Evolutionary conservation across 2,797 vertebrate genomes (phyloP), one percentile per base, ranked within the genome.

Genomic region (Manis crassicaudata): DNA sequence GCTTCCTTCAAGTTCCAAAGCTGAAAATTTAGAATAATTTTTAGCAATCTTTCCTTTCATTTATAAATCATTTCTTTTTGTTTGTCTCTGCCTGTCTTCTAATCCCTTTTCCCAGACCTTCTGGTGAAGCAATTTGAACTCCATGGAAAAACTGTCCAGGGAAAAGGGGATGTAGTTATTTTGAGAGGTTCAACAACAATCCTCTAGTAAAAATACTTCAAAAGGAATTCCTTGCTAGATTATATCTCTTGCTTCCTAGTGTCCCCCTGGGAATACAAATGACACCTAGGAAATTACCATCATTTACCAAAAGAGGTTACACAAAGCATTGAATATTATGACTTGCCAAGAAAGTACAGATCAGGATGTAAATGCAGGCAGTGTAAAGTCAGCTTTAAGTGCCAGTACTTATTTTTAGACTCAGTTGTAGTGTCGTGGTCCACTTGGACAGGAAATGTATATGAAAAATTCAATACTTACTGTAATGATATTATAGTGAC

Each of bases 301-400:
- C 79, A 87, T 92, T 93, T 91, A 90, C 76, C 56, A 83, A 95
- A 95, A 92, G 83, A 90, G 72, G 82, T 56, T 82, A 87, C 29
- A 88, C 23, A 63, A 81, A 83, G 46, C 62, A 86, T 90, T 96
- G 79, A 32, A 87, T 90, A 96, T 68, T 81, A 25, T 63, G 82
- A 60, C 32, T 84, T 97, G 21, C 37, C 79, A 88, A 93, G 52
- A 94, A 85, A 94, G 72, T 56, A 72, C 20, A 72, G 32, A 86
- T 56, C 27, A n/a, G 5, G 56, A 17, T 90, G 35, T 90, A 85
- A 97, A 96, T 46, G 35, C 20, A 63, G 80, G 10, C 40, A 32
- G 68, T 54, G 50, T 54, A 75, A 96, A 95, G 86, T 85, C 54
- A 94, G 77, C 63, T 96, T 77, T 87, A 40, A 79, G 87, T 76